Base-by-base conservation (phyloP, 2,113 vertebrate genomes). In the Gallinago media region DNA sequence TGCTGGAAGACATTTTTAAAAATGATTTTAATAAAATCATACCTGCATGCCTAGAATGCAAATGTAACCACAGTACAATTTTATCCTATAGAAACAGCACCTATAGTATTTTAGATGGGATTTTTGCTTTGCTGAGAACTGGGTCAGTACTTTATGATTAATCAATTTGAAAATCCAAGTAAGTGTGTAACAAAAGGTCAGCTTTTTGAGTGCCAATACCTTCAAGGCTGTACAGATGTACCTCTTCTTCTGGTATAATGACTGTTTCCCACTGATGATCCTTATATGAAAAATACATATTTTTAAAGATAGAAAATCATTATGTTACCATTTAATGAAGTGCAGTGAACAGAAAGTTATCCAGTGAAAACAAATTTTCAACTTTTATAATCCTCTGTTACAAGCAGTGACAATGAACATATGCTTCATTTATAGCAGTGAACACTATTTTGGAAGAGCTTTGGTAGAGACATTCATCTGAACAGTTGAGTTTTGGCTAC, bases 201-300 rank as follows among this genome's bases (percentile, higher is more conserved):
- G 12, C 36, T 55, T 89, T 65, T 59, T 38, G 56, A 74, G 22
- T 56, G 29, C 42, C 27, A 66, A 29, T 98, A 99, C 99, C 99
- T 99, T 98, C 98, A 68, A 99, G 94, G 81, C 80, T 98, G 96
- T 99, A 99, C 83, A 97, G 95, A 15, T 97, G 88, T 50, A 99
- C 98, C 91, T 99, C 98, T 85, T 99, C 98, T 89, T 99, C 99
- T 92, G 96, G 97, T 56, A 99, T 98, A 40, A 97, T 97, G 29
- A 99, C 97, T 42, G 99, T 99, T 97, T 99, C 99, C 99, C 99
- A 99, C 31, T 99, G 98, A n/a, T 96, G 97, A 66, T 98, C 98
- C 99, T 99, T 86, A 66, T 77, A 94, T 38, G 59, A 97, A 89
- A 98, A 88, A 95, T 1, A 96, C 11, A 56, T 34, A 46, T 40